These are phyloP conservation scores for Diuraphis noxia DNA, from an alignment of 1,140 invertebrate species.

Conservation along the genomic window DNA sequence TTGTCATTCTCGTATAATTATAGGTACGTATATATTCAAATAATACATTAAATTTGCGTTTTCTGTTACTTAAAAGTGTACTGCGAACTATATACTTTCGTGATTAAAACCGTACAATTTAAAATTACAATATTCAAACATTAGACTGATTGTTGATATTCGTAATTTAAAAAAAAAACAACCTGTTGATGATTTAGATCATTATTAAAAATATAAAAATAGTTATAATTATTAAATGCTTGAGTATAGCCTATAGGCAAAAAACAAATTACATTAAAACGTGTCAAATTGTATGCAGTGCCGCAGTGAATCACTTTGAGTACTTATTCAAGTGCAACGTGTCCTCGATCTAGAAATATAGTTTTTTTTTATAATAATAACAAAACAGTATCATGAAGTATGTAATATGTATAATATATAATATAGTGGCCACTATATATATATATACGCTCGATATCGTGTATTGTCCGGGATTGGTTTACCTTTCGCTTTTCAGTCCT, in stretches of 20 bases:
- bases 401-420: too few relatives aligned
- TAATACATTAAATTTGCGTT: too few relatives aligned
- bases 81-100: too few relatives aligned
- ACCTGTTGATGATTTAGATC: background rate
- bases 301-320: background rate
- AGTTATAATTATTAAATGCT: background rate
- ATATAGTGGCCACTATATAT: background rate
- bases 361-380: background rate
- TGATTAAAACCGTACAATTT: too few relatives aligned
- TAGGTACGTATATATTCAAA: too few relatives aligned
- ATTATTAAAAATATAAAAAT: background rate
- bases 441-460: too few relatives aligned
- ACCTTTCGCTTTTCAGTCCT: conserved; percentile 35
- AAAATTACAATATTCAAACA: too few relatives aligned
- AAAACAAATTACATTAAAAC: background rate
- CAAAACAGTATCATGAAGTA: background rate
- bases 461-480: background rate
- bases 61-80: too few relatives aligned
- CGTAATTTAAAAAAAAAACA: background rate
- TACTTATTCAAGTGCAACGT: background rate
- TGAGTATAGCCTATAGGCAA: background rate
- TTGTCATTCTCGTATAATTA: background rate
- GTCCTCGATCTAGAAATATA: conserved; percentile 38
- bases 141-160: too few relatives aligned
- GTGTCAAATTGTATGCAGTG: too few relatives aligned